Evolutionary conservation across 2,113 vertebrate genomes (phyloP), one percentile per base, ranked within the genome.

Genomic region (Pelobates fuscus): DNA sequence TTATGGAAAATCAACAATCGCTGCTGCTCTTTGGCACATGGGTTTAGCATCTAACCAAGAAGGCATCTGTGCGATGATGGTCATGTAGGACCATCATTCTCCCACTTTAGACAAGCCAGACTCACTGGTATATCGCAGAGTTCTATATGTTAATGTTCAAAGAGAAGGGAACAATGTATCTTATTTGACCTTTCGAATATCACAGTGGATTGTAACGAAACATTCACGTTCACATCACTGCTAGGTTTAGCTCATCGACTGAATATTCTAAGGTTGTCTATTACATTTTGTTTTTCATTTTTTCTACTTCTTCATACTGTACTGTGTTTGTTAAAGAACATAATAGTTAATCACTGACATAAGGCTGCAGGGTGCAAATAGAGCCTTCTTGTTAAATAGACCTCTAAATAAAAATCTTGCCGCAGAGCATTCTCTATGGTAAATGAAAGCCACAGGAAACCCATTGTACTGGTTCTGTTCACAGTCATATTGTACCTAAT

Each of bases 361-460:
- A 21, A 64, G 46, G 30, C 29, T 41, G 62, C 30, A 65, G 46
- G 60, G 29, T 14, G 46, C 17, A 57, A 64, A 73, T 26, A 43
- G 44, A 26, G 20, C 57, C 23, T 58, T 37, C 29, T 54, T 46
- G 37, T 62, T 54, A 20, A 74, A 66, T 57, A 73, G 71, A 57
- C 61, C 46, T 66, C 18, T 57, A 65, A 59, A 25, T 32, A 23
- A 54, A 15, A 73, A 62, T 1, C 8, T 27, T 59, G 12, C 25
- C 20, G 32, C 26, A 29, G 43, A 23, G 26, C 20, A 59, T 58
- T 66, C 58, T 58, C 57, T 58, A 41, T 66, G 32, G 24, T 67
- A 75, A 67, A 58, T 59, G 49, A 57, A 59, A 75, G 41, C 37
- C 25, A 24, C 62, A 29, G 52, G 63, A 67, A 44, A 67, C 52